Percentiles rank a stretch among this genome's conserved stretches.
These are phyloP conservation scores for Butorides virescens DNA, from an alignment of 2,113 vertebrate species.

Conservation along the genomic window DNA sequence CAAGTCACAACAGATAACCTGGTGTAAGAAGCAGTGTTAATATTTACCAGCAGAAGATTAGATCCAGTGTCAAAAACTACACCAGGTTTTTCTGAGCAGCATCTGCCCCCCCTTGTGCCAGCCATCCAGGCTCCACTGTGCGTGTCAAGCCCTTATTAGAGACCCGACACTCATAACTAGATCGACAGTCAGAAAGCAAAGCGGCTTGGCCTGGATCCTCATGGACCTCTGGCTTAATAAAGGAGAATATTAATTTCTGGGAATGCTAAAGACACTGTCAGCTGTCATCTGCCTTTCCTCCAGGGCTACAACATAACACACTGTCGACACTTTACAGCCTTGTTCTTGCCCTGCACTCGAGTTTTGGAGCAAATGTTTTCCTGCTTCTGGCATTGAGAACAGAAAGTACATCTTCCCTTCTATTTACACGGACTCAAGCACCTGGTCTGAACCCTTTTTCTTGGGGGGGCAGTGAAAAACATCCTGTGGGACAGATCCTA, in stretches of 20 bases:
- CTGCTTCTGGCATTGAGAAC: not conserved
- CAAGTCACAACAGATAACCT: not conserved
- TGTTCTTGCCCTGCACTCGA: not conserved
- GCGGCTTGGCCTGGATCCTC: not conserved
- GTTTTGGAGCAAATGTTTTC: not conserved
- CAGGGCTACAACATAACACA: not conserved
- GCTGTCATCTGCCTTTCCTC: not conserved
- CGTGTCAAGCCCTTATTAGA: not conserved
- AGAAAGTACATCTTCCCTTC: not conserved
- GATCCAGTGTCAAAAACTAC: not conserved
- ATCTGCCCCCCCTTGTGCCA: not conserved
- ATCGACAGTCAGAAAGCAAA: not conserved
- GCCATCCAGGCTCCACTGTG: rapidly evolving
- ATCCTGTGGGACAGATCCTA: not conserved
- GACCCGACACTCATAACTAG: not conserved
- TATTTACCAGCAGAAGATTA: not conserved
- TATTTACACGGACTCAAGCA: not conserved
- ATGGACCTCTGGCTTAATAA: not conserved
- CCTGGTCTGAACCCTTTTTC: not conserved
- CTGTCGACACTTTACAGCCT: not conserved
- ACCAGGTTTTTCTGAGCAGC: not conserved
- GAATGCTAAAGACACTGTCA: not conserved
- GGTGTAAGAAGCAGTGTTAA: not conserved
- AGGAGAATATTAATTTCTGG: not conserved
- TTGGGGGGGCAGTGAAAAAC: not conserved